Evolutionary conservation across 1,140 invertebrate species (phyloP).

Genomic region (Heliconius hermathena): DNA sequence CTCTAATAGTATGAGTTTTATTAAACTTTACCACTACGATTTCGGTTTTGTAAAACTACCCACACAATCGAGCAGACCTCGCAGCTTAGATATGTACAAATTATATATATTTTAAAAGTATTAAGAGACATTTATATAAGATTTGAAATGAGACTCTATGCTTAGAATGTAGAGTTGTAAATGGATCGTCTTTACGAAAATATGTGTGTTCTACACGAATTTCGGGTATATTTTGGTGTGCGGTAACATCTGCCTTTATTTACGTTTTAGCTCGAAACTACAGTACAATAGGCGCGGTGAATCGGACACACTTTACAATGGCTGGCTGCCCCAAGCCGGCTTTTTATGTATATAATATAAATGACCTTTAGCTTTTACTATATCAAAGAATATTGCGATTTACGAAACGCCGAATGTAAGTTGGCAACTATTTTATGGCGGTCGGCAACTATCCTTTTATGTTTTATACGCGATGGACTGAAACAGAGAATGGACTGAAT

Average conservation of each 20-base stretch:
- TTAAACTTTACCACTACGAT: conserved; percentile 69
- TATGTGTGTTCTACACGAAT: conserved; percentile 28
- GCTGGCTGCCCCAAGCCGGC: conserved; percentile 39
- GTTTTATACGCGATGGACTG: neutral
- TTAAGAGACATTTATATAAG: conserved; percentile 13
- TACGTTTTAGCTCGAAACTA: conserved; percentile 76
- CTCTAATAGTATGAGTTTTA: conserved; percentile 73
- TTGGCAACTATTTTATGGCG: conserved; percentile 31
- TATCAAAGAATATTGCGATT: conserved; percentile 26
- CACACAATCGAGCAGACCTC: conserved; percentile 62
- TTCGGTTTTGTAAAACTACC: conserved; percentile 79
- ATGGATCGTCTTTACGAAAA: conserved; percentile 27
- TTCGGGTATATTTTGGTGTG: conserved; percentile 67
- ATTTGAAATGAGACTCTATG: conserved; percentile 22
- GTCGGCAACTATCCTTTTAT: neutral
- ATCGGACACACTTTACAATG: conserved; percentile 68
- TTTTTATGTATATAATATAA: conserved; percentile 62
- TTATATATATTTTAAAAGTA: conserved; percentile 28
- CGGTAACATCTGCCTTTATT: conserved; percentile 80
- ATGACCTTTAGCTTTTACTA: conserved; percentile 57
- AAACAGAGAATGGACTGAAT: too few species aligned
- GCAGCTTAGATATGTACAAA: conserved; percentile 48
- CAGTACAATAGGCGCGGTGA: conserved; percentile 73
- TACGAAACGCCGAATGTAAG: conserved; percentile 25
- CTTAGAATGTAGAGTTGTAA: conserved; percentile 34